phyloP scores from a whole-genome alignment of 2,797 vertebrate genomes.

The Pseudochirops cupreus region DNA sequence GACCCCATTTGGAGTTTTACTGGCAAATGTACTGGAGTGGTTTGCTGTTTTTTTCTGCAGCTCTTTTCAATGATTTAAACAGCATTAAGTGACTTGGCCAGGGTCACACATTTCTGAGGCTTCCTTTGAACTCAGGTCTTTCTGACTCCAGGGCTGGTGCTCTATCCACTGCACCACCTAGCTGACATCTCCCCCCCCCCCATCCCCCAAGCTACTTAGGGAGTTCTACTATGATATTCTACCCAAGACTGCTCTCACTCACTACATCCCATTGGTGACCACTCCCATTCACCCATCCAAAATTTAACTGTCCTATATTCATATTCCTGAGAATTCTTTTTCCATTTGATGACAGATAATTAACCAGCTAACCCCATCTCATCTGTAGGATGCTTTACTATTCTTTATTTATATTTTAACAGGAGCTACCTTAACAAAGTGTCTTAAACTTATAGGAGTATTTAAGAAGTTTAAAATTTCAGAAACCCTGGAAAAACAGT shows the following conservation, averaged over 20 bases:
- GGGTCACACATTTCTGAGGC: background rate
- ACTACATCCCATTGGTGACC: background rate
- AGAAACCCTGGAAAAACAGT: background rate
- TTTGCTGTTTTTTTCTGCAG: background rate
- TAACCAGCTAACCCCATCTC: background rate
- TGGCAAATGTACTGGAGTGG: background rate
- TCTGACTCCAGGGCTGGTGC: background rate
- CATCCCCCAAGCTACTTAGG: background rate
- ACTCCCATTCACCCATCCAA: background rate
- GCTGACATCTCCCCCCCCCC: background rate
- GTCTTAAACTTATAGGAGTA: background rate
- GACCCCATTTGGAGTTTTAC: background rate
- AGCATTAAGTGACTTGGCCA: background rate
- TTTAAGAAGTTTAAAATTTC: background rate
- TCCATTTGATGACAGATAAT: background rate
- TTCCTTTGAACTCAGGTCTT: background rate
- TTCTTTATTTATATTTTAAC: background rate
- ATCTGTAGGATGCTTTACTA: background rate
- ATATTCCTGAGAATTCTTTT: background rate
- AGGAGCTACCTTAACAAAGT: background rate
- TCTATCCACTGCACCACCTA: background rate
- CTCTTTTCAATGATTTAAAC: background rate
- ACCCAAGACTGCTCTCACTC: background rate
- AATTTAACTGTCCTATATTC: background rate
- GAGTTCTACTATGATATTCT: background rate